Percentiles rank a stretch among this genome's conserved stretches.
Evolutionary conservation across 2,888 invertebrate genomes (phyloP).

Genomic region (Clepsis dumicolana): DNA sequence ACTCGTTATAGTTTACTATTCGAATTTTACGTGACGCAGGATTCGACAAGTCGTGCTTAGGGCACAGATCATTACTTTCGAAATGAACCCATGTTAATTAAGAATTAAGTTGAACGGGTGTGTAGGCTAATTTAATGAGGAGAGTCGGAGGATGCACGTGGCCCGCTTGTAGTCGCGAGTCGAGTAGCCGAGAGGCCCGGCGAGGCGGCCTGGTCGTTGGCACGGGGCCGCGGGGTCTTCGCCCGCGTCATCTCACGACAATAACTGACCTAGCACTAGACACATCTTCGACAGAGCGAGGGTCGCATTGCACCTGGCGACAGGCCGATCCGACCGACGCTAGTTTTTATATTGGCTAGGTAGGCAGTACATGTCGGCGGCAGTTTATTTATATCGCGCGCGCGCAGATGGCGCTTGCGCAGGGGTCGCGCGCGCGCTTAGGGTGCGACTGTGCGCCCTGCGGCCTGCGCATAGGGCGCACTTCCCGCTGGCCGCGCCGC

Average conservation of each 20-base stretch:
- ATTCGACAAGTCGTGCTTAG: too few relatives aligned
- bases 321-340: conserved; percentile 56
- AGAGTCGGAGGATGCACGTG: conserved; percentile 21
- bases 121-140: not conserved
- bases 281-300: conserved; percentile 65
- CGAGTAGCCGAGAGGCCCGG: conserved; percentile 58
- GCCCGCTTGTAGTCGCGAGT: conserved; percentile 24
- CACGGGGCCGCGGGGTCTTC: conserved; percentile 62
- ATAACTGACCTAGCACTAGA: conserved; percentile 80
- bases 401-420: conserved; percentile 81
- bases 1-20: too few relatives aligned
- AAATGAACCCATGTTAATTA: not conserved
- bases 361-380: conserved; percentile 67
- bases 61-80: too few relatives aligned
- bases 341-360: conserved; percentile 67
- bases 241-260: conserved; percentile 59
- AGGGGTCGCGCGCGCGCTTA: conserved; percentile 59
- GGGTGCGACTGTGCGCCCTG: conserved; percentile 70
- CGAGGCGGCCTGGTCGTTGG: conserved; percentile 70
- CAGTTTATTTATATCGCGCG: conserved; percentile 81
- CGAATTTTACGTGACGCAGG: too few relatives aligned
- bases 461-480: conserved; percentile 65
- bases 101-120: not conserved
- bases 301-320: conserved; percentile 77
- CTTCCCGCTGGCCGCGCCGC: conserved; percentile 58